A percentile compares a stretch with the other conserved stretches of the same genome.
Conservation (phyloP, 2,113 vertebrate genomes). For the Ornithorhynchus anatinus region DNA sequence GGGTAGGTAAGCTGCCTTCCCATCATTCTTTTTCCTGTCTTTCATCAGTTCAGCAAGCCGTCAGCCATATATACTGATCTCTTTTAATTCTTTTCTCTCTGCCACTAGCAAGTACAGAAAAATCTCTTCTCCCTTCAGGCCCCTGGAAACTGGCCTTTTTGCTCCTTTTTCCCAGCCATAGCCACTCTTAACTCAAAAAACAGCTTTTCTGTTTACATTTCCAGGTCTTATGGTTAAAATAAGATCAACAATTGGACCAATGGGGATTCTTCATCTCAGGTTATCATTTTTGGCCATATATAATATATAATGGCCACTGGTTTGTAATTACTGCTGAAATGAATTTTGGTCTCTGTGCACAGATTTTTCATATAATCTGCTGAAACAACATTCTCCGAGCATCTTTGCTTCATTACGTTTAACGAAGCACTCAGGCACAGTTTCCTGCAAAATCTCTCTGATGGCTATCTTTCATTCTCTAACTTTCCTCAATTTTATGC, state of each 20-base stretch:
- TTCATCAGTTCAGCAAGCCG: no score
- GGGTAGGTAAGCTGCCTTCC: no score
- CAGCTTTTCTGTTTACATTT: not conserved
- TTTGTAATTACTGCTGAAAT: no score
- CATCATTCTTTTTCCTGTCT: no score
- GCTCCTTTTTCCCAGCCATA: no score
- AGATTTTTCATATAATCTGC: not conserved
- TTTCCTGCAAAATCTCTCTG: not conserved
- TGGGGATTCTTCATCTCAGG: not conserved
- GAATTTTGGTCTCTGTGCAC: no score
- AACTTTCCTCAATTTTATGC: not conserved
- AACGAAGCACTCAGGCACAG: not conserved
- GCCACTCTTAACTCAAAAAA: not conserved
- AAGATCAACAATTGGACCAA: not conserved
- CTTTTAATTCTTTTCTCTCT: no score
- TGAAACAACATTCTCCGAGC: not conserved
- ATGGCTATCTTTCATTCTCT: not conserved
- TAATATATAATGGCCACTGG: not conserved
- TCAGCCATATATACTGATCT: no score
- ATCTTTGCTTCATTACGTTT: not conserved
- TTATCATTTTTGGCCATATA: not conserved
- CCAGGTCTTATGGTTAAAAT: not conserved
- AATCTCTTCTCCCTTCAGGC: no score
- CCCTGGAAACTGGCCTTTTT: no score
- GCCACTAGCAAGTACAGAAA: no score